These are phyloP conservation scores for Diorhabda carinulata DNA, from an alignment of 1,140 invertebrate species.

Conservation along the genomic window DNA sequence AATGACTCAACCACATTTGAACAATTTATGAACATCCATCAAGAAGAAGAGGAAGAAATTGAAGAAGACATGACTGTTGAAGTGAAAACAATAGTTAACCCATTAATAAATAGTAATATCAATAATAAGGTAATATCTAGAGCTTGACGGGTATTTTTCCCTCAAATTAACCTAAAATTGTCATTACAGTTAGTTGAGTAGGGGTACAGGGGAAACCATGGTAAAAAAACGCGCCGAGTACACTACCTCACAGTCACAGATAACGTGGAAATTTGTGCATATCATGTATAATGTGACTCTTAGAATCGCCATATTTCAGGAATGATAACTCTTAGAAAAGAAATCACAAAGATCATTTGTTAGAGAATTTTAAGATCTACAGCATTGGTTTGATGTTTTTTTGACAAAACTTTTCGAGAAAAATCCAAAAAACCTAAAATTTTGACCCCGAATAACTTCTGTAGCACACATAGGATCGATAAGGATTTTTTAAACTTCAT, in stretches of 20 bases:
- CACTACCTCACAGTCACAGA: no score
- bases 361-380: conserved; percentile 3
- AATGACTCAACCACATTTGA: background rate
- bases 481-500: background rate
- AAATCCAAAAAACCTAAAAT: background rate
- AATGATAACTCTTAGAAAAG: background rate
- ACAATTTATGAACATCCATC: background rate
- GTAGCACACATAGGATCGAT: background rate
- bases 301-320: no score
- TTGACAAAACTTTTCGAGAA: background rate
- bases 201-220: background rate
- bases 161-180: background rate
- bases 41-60: background rate
- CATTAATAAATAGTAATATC: background rate
- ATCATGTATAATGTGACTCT: no score
- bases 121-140: background rate
- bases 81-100: background rate
- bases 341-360: background rate
- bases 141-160: background rate
- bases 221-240: background rate
- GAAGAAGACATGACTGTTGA: background rate
- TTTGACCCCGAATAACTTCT: conserved; percentile 1
- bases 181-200: background rate
- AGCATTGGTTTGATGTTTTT: background rate
- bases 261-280: no score